Evolutionary conservation across 2,113 vertebrate species (phyloP).

Genomic region (Gambusia holbrooki): DNA sequence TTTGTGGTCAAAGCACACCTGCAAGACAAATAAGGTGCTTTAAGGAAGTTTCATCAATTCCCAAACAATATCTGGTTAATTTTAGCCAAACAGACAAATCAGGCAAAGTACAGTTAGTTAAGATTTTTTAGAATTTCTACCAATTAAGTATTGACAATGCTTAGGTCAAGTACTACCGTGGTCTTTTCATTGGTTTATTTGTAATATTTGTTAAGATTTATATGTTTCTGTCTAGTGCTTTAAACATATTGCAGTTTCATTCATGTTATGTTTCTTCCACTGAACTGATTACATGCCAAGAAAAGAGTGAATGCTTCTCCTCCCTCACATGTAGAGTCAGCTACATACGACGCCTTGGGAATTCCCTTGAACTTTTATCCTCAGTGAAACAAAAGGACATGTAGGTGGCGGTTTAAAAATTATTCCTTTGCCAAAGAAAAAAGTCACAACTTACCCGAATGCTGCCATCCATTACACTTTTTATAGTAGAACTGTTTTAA

Average conservation of each 20-base stretch:
- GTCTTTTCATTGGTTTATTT: background rate
- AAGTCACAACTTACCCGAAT: no score
- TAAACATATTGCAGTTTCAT: no score
- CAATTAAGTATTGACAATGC: no score
- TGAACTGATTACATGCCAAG: background rate
- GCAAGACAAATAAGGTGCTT: slow-evolving; percentile 24
- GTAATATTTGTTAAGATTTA: no score
- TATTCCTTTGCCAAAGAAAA: no score
- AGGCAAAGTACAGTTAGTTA: no score
- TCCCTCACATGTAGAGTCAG: background rate
- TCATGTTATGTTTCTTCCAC: background rate
- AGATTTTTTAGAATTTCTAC: no score
- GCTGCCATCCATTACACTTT: background rate
- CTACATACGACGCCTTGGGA: background rate
- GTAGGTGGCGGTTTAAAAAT: no score
- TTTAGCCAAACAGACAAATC: background rate
- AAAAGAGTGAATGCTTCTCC: background rate
- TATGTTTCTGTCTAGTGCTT: no score
- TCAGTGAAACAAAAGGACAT: background rate
- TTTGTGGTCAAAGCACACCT: slow-evolving; percentile 99
- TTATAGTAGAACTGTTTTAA: background rate
- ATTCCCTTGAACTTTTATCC: background rate
- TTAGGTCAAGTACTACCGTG: background rate
- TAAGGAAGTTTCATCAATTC: background rate
- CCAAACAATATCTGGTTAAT: no score